phyloP scores from a whole-genome alignment of 2,797 vertebrate genomes.

The Salmo trutta region DNA sequence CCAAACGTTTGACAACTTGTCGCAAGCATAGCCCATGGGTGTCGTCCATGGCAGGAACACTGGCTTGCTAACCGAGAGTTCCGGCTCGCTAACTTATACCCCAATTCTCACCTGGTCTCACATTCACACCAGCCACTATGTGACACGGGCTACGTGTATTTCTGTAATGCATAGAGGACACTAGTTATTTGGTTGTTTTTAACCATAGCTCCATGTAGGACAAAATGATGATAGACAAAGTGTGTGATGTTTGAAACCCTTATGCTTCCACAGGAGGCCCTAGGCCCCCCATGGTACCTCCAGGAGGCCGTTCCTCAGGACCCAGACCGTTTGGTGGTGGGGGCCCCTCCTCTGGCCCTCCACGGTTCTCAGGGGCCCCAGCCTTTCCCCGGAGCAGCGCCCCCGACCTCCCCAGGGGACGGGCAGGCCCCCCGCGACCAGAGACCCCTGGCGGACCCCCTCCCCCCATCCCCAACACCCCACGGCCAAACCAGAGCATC shows the following conservation, averaged over 20 bases:
- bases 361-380: slow-evolving; percentile 73
- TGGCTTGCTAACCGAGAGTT: too few relatives aligned
- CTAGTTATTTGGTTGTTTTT: neutral
- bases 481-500: slow-evolving; percentile 76
- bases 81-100: too few relatives aligned
- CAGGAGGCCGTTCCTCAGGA: slow-evolving; percentile 79
- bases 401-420: slow-evolving; percentile 79
- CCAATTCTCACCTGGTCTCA: too few relatives aligned
- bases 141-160: too few relatives aligned
- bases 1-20: too few relatives aligned
- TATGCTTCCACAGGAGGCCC: slow-evolving; percentile 70
- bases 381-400: slow-evolving; percentile 66
- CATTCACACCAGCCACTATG: too few relatives aligned
- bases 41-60: too few relatives aligned
- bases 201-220: neutral
- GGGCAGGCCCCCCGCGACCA: slow-evolving; percentile 73
- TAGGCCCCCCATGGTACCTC: slow-evolving; percentile 82
- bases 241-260: neutral
- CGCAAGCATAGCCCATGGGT: too few relatives aligned
- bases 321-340: slow-evolving; percentile 76
- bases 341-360: slow-evolving; percentile 55
- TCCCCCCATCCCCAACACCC: slow-evolving; percentile 86
- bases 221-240: neutral
- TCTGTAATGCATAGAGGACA: neutral
- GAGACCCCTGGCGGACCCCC: slow-evolving; percentile 79